Evolutionary conservation across 2,888 invertebrate genomes (phyloP).

Genomic region (Xanthia icteritia): DNA sequence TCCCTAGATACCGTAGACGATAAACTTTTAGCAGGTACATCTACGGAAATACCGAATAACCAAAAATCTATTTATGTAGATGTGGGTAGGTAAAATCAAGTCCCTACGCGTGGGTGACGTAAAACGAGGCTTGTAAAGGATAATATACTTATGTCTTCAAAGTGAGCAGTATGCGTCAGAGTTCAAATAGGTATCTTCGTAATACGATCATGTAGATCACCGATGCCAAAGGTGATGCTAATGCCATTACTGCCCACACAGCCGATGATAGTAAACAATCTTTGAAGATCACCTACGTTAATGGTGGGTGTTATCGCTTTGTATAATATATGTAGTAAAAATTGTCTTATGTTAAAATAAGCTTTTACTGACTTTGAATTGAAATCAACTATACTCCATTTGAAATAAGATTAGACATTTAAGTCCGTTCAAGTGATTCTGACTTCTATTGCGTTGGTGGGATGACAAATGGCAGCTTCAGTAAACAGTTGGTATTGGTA

Average conservation of each 20-base stretch:
- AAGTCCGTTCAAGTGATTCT: too few relatives aligned
- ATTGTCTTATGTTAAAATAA: background rate
- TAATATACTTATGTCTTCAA: conserved; percentile 11
- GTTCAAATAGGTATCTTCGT: conserved; percentile 5
- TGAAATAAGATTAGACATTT: too few relatives aligned
- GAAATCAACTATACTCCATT: background rate
- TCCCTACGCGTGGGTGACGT: conserved; percentile 8
- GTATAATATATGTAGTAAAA: background rate
- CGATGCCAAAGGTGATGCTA: conserved; percentile 17
- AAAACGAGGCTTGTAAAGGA: background rate
- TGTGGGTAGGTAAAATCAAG: background rate
- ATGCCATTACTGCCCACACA: conserved; percentile 5
- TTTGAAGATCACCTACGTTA: background rate
- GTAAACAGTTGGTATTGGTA: too few relatives aligned
- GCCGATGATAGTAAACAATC: background rate
- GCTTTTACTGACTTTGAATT: background rate
- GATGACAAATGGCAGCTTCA: too few relatives aligned
- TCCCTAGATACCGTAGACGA: background rate
- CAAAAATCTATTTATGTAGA: conserved; percentile 3
- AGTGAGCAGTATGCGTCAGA: conserved; percentile 1
- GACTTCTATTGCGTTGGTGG: too few relatives aligned
- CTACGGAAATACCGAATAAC: background rate
- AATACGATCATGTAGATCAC: conserved; percentile 22
- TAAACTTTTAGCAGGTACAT: background rate
- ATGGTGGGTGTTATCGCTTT: background rate